These are phyloP conservation scores for Zoanthus sansibaricus DNA, from an alignment of 92 coral and sea anemone species.

Conservation along the genomic window DNA sequence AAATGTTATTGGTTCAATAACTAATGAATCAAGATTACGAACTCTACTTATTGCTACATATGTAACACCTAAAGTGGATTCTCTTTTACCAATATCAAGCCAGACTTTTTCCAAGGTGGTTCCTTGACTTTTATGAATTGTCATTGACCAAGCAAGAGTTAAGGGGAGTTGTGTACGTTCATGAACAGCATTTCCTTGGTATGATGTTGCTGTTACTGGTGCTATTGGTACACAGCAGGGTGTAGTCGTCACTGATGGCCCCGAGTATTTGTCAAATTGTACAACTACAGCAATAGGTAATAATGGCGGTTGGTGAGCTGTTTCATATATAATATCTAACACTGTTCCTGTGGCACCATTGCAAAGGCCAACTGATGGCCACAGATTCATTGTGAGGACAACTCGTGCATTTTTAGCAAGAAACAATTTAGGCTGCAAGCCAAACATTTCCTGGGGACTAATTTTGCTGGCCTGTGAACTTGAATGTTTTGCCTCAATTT, in stretches of 20 bases:
- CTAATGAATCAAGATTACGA: slow-evolving; percentile 17
- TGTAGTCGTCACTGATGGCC: slow-evolving; percentile 35
- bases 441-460: slow-evolving; percentile 15
- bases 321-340: slow-evolving; percentile 23
- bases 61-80: slow-evolving; percentile 34
- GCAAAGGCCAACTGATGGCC: slow-evolving; percentile 49
- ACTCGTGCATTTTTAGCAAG: slow-evolving; percentile 11
- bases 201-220: slow-evolving; percentile 40
- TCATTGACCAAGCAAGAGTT: slow-evolving; percentile 39
- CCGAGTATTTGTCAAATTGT: slow-evolving; percentile 30
- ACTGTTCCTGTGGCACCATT: slow-evolving; percentile 35
- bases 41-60: slow-evolving; percentile 50
- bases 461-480: slow-evolving; percentile 25
- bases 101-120: slow-evolving; percentile 39
- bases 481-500: slow-evolving; percentile 14
- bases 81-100: slow-evolving; percentile 37
- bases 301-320: slow-evolving; percentile 40
- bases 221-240: slow-evolving; percentile 45
- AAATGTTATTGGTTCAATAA: slow-evolving; percentile 17
- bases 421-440: slow-evolving; percentile 18
- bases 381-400: slow-evolving; percentile 39
- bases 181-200: slow-evolving; percentile 18
- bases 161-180: slow-evolving; percentile 55
- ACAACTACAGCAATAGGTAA: slow-evolving; percentile 43
- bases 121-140: slow-evolving; percentile 32